Evolutionary conservation across 2,797 vertebrate genomes (phyloP).

Genomic region (Uromys caudimaculatus): DNA sequence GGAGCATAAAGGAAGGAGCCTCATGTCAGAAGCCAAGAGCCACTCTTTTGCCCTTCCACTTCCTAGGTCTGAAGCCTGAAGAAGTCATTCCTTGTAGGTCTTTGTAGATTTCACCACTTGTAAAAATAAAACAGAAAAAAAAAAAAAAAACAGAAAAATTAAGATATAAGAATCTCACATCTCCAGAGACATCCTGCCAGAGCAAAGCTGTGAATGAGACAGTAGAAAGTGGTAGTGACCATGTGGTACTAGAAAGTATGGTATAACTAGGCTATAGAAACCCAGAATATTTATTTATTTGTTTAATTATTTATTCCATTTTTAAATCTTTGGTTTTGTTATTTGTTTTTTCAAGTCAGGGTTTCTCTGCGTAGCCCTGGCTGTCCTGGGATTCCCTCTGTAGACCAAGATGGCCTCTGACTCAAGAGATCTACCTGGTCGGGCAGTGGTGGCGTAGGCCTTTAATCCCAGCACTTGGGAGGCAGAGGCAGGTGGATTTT

Average conservation of each 20-base stretch:
- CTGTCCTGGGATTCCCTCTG: not conserved
- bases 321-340: not conserved
- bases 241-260: not conserved
- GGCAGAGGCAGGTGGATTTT: too few species aligned
- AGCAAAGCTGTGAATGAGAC: not conserved
- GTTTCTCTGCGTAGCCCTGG: not conserved
- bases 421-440: not conserved
- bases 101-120: not conserved
- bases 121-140: not conserved
- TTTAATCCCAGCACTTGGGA: too few species aligned
- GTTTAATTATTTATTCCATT: not conserved
- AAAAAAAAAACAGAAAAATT: not conserved
- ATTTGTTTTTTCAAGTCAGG: not conserved
- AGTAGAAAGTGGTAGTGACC: too few species aligned
- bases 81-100: not conserved
- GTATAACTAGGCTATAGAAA: not conserved
- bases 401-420: not conserved
- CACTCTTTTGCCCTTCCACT: not conserved
- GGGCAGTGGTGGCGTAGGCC: too few species aligned
- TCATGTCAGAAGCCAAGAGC: accelerated
- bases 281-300: not conserved
- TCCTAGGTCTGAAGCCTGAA: not conserved
- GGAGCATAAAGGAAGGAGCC: not conserved
- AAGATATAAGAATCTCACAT: not conserved
- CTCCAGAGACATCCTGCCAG: not conserved